Evolutionary conservation across 2,797 vertebrate genomes (phyloP).

Genomic region (Hippocampus kuda): DNA sequence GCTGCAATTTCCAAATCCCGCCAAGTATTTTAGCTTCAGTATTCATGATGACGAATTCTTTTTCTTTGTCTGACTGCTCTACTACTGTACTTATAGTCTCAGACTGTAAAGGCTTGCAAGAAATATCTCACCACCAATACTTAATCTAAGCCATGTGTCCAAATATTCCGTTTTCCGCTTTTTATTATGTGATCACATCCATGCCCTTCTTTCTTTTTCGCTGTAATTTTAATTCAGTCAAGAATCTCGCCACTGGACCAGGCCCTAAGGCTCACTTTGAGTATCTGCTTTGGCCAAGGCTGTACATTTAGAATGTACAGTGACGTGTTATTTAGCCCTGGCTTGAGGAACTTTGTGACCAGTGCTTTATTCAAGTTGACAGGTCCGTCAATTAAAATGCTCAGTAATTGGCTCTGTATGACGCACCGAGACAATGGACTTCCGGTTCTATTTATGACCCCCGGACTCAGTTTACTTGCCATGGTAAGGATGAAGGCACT

Average conservation of each 20-base stretch:
- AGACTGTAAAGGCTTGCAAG: neutral
- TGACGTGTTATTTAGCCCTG: conserved; percentile 4
- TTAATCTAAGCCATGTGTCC: neutral
- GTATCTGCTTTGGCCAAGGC: neutral
- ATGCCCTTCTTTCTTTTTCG: neutral
- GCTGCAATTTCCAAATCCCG: neutral
- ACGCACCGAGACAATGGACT: conserved; percentile 23
- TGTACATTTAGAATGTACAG: neutral
- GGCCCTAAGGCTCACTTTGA: neutral
- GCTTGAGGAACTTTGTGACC: conserved; percentile 9
- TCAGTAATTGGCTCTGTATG: conserved; percentile 19
- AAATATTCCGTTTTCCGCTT: neutral
- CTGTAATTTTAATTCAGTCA: neutral
- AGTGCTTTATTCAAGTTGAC: conserved; percentile 21
- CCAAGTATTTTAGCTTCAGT: neutral
- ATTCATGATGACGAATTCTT: neutral
- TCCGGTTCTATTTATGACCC: conserved; percentile 33
- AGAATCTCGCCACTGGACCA: neutral
- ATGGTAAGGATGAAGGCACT: conserved; percentile 18
- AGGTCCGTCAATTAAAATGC: conserved; percentile 14
- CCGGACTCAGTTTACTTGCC: conserved; percentile 23
- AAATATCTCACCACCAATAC: neutral
- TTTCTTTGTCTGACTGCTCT: neutral
- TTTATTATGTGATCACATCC: neutral
- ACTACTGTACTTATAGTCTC: neutral